phyloP scores from a whole-genome alignment of 2,113 vertebrate genomes.

The Antigone vipio region DNA sequence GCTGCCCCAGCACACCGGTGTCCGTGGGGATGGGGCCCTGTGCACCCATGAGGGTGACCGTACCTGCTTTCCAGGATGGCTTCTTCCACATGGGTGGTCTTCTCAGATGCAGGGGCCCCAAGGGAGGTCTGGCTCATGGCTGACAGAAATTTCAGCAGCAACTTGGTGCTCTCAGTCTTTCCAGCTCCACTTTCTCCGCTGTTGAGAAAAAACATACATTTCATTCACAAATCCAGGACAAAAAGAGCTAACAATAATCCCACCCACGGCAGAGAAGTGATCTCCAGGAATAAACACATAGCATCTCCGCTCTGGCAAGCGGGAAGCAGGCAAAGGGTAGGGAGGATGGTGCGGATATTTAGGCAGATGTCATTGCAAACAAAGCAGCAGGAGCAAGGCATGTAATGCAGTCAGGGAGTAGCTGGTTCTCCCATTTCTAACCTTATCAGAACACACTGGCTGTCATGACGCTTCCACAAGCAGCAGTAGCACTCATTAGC shows the following conservation, averaged over 20 bases:
- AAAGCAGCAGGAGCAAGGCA: not conserved
- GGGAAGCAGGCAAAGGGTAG: not conserved
- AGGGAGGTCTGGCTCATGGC: conserved; percentile 88
- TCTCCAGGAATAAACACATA: not conserved
- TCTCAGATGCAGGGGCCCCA: conserved; percentile 72
- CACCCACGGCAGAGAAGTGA: rapidly evolving
- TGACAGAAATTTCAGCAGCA: conserved; percentile 89
- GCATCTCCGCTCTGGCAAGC: not conserved
- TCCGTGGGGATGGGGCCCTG: no score
- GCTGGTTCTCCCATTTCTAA: conserved; percentile 31
- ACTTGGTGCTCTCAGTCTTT: conserved; percentile 93
- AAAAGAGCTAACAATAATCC: not conserved
- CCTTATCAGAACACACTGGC: conserved; percentile 96
- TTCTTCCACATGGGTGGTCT: conserved; percentile 84
- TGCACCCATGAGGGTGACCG: rapidly evolving
- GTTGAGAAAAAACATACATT: not conserved
- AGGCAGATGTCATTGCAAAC: not conserved
- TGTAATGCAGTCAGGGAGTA: not conserved
- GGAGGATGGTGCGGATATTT: not conserved
- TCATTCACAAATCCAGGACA: not conserved
- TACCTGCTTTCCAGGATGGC: conserved; percentile 93
- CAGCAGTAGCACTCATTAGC: conserved; percentile 94
- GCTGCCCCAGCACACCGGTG: no score
- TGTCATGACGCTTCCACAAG: conserved; percentile 92
- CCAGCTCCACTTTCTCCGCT: conserved; percentile 92